These are phyloP conservation scores for Heteromyza rotundicornis DNA, from an alignment of 2,888 invertebrate species.

Conservation along the genomic window DNA sequence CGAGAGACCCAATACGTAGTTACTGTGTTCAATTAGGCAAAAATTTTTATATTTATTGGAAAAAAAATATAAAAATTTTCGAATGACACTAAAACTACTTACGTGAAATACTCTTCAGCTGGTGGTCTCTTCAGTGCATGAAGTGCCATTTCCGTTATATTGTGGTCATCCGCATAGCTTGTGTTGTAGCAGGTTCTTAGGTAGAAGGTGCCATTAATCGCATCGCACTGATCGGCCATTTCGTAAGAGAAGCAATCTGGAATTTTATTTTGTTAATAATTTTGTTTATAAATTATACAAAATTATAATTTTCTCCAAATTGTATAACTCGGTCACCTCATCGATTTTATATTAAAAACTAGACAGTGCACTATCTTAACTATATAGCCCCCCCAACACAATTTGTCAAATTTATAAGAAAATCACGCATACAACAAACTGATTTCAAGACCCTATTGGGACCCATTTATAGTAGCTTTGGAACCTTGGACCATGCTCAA, in stretches of 20 bases:
- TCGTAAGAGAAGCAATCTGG: slow-evolving; percentile 74
- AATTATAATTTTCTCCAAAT: too few species aligned
- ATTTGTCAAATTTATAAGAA: too few species aligned
- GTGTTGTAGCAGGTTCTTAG: slow-evolving; percentile 69
- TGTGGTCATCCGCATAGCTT: slow-evolving; percentile 65
- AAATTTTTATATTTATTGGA: neutral
- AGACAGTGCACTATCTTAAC: too few species aligned
- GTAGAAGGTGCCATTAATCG: slow-evolving; percentile 71
- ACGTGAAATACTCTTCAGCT: slow-evolving; percentile 78
- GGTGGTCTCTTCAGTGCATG: slow-evolving; percentile 69
- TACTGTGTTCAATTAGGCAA: slow-evolving; percentile 57
- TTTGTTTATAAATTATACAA: too few species aligned
- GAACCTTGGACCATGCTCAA: too few species aligned
- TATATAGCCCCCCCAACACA: too few species aligned
- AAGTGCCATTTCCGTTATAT: slow-evolving; percentile 67
- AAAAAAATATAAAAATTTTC: neutral
- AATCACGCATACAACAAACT: too few species aligned
- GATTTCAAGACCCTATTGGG: too few species aligned
- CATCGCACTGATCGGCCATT: slow-evolving; percentile 69
- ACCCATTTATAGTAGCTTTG: too few species aligned
- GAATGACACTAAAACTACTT: slow-evolving; percentile 41
- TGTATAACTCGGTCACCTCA: too few species aligned
- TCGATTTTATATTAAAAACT: too few species aligned
- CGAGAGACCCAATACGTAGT: slow-evolving; percentile 67
- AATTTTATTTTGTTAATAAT: too few species aligned